Conservation (phyloP, 1,140 invertebrate species). For the Parasteatoda tepidariorum region DNA sequence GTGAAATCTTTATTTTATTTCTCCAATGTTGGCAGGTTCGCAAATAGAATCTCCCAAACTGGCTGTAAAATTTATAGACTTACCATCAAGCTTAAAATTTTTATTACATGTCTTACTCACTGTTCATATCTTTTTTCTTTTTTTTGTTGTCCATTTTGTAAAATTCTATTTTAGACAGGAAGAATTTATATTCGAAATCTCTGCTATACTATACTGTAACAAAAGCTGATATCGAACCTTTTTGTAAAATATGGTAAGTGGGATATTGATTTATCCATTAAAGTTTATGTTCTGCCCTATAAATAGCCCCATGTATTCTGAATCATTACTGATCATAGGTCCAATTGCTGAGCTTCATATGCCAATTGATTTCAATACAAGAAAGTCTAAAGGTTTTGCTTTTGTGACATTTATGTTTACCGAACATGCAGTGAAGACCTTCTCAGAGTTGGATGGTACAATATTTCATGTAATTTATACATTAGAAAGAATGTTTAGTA, state of each 20-base stretch:
- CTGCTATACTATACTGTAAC: slow-evolving; percentile 86
- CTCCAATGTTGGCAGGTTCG: too few relatives aligned
- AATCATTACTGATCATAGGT: slow-evolving; percentile 71
- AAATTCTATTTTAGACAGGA: slow-evolving; percentile 75
- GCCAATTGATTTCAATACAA: slow-evolving; percentile 86
- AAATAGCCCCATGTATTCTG: not conserved
- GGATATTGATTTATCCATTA: not conserved
- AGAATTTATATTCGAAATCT: slow-evolving; percentile 95
- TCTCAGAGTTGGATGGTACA: slow-evolving; percentile 86
- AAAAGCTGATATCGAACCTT: slow-evolving; percentile 86
- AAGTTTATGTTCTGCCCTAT: not conserved
- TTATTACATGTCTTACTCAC: not conserved
- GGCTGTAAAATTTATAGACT: too few relatives aligned
- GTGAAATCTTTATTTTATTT: too few relatives aligned
- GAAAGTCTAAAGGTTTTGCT: slow-evolving; percentile 94
- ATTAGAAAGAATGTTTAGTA: too few relatives aligned
- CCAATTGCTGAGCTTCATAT: slow-evolving; percentile 88
- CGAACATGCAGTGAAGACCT: slow-evolving; percentile 93
- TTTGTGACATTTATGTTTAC: slow-evolving; percentile 94
- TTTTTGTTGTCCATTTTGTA: not conserved
- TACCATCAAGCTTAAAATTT: not conserved
- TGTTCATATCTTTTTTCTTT: not conserved
- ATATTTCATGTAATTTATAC: slow-evolving; percentile 80
- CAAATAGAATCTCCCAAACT: too few relatives aligned
- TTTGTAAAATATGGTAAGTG: slow-evolving; percentile 92